Evolutionary conservation across 2,888 invertebrate species (phyloP), one percentile per base, ranked within the genome.

Genomic region (Tetanocera ferruginea): DNA sequence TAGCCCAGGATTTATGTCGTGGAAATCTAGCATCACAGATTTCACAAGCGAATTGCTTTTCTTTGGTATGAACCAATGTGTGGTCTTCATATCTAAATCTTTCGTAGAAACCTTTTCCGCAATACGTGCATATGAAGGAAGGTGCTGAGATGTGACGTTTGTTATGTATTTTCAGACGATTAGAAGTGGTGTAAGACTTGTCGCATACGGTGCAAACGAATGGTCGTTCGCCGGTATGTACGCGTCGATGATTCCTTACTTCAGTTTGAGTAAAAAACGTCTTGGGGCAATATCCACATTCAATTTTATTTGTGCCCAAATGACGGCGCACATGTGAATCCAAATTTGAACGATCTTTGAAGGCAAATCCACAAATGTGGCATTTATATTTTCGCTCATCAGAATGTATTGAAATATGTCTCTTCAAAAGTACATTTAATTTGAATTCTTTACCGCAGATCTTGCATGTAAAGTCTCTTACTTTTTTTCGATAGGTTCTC

Each of bases 161-260:
- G 1, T 19, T 23, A 72, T 72, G 72, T 9, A 14, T 49, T 0
- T 43, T 62, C 28, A 74, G 19, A 14, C 17, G 25, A 67, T 55
- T 55, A 3, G 55, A 6, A 14, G 76, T 51, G 5, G 90, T 89
- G 81, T 3, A 92, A 92, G 0, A 91, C 90, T 76, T 91, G 91
- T 0, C 92, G 72, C 92, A 92, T 82, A 92, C 86, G 0, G 92
- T 91, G 82, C 92, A 92, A 8, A 92, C 85, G 83, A 86, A 92
- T 0, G 92, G 92, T 0, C 91, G 91, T 83, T 92, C 92, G 0
- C 91, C 91, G 5, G 84, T 87, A 83, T 92, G 92, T 0, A 90
- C 91, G 0, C 92, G 88, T 55, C 74, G 23, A 64, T 74, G 74
- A 23, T n/a, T 52, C 1, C n/a, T 55, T 23, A 62, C 25, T 55